Conservation (phyloP, 1,140 invertebrate genomes). For the Plutomurus gul region DNA sequence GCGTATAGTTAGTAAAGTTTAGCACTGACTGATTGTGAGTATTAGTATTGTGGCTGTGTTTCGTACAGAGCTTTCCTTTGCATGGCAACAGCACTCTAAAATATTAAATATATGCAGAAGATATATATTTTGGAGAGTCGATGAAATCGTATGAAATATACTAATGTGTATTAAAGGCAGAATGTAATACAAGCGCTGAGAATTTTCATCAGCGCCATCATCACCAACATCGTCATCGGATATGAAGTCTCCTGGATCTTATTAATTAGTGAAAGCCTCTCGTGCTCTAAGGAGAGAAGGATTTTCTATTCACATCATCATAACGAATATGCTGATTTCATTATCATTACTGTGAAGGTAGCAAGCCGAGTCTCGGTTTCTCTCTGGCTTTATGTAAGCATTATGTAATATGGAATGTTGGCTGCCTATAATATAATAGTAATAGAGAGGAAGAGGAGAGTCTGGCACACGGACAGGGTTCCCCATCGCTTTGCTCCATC, state of each 20-base stretch:
- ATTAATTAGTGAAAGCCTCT: conserved; percentile 37
- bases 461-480: too few species aligned
- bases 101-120: too few species aligned
- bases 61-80: too few species aligned
- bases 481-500: too few species aligned
- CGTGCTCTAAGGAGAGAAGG: background rate
- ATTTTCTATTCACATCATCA: background rate
- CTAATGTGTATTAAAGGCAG: background rate
- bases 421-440: background rate
- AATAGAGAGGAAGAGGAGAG: background rate
- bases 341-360: background rate
- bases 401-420: too few species aligned
- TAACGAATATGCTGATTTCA: conserved; percentile 15
- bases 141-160: too few species aligned
- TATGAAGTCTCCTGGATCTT: conserved; percentile 10
- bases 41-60: too few species aligned
- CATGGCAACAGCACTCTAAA: too few species aligned
- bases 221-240: conserved; percentile 4
- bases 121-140: too few species aligned
- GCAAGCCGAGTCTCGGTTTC: background rate
- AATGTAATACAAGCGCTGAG: background rate
- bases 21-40: too few species aligned
- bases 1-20: too few species aligned
- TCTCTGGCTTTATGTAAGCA: background rate
- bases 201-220: background rate